Base-by-base conservation (phyloP, 2,888 invertebrate species). In the Cinara cedri region DNA sequence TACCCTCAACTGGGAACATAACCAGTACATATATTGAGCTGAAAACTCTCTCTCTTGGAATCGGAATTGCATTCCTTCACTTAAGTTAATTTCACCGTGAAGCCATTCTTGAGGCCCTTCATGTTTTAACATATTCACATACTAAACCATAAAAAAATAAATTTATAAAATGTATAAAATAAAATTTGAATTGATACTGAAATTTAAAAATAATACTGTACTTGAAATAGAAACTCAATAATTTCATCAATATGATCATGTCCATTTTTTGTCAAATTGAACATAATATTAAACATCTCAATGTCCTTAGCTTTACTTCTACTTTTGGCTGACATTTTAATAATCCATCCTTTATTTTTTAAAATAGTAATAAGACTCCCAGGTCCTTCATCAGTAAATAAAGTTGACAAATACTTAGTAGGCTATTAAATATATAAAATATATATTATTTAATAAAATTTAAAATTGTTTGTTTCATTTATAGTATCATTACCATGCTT, bases 381-480 rank as follows among this genome's bases (percentile, higher is more conserved):
- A 1, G 94, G 91, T 0, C 97, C 97, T 86, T 98, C 98, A 85
- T 98, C 98, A 0, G 98, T 98, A 83, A 99, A 88, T 82, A 98
- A 87, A 86, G 98, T 96, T 2, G 95, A 92, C 82, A 97, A 87
- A 85, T 97, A 97, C 85, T 92, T 90, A 26, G 91, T 91, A 46
- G 97, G 97, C 96, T 97, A 85, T 0, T 87, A 86, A 71, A 83
- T 83, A 81, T 81, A 83, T 75, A 75, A 82, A 26, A 34, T 16
- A 34, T 16, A 34, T n/a, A 16, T 16, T 34, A 11, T 21, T n/a
- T 42, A 21, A 24, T 21, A n/a, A 10, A 62, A 4, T 10, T 62
- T 11, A 19, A 34, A 1, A 3, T 1, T n/a, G 34, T 34, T 34
- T n/a, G 24, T 62, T 10, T 62, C 6, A 16, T 11, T 14, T 1